Evolutionary conservation across 1,140 invertebrate genomes (phyloP), one percentile per base, ranked within the genome.

Genomic region (Chrysomallon squamiferum): DNA sequence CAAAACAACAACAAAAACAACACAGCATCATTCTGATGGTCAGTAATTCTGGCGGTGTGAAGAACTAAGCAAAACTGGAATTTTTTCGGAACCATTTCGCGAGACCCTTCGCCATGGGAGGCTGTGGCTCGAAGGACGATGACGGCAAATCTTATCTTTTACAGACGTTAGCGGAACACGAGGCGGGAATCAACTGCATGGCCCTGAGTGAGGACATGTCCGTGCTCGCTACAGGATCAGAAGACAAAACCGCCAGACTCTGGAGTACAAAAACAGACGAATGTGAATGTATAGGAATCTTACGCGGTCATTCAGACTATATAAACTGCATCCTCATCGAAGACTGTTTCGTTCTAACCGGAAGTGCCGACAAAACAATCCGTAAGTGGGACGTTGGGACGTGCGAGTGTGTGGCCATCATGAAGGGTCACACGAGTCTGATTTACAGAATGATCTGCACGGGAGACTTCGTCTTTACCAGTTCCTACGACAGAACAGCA

Each of bases 351-450:
- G 86, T 89, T 2, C 61, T 89, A 18, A 88, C 87, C 15, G 88
- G 88, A 62, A 85, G 86, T 52, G 87, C 87, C 5, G 88, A 89
- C 76, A 82, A 84, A 61, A 88, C 88, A 11, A 78, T 89, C 35
- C 76, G 87, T 56, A 88, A 89, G 76, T 89, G 88, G 88, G 86
- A 87, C 71, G 87, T 89, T 38, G 84, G 83, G 59, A 85, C 83
- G 32, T 88, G 85, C 58, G 84, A 88, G 64, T 88, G 88, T 65
- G 62, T 88, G 18, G 75, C 81, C 27, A 79, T 87, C 5, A 85
- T 86, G 65, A 71, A 72, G 9, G 88, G 88, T 33, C 88, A 89
- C 75, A 82, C 71, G 5, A 84, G 86, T 7, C 80, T 87, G 3
- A 83, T 89, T 6, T 87, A 86, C 64, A 80, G 88, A 13, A 79